Base-by-base conservation (phyloP, 2,888 invertebrate genomes). In the Amphipoea lucens region DNA sequence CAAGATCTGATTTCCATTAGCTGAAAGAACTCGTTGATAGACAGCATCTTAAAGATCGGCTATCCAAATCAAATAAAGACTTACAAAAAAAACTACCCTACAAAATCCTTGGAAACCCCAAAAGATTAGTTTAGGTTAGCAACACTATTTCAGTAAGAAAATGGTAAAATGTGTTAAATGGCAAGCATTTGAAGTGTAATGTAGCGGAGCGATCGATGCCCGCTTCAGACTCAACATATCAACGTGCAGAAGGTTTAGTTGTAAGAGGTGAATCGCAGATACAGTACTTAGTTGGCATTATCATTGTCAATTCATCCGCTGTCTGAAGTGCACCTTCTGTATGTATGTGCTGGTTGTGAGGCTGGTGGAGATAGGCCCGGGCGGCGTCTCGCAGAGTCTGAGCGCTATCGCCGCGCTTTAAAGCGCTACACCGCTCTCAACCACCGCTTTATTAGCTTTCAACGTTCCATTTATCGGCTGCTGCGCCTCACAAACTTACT, bases 371-470 rank as follows among this genome's bases (percentile, higher is more conserved):
- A 48, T 62, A 74, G 78, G 73, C 72, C 65, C 77, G 45, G 45
- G 11, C 45, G 45, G 79, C 62, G 57, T n/a, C 78, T 82, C 72
- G 77, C 65, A 71, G 45, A 29, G 73, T 40, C 65, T 42, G 68
- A 48, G 54, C 68, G 62, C 60, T 77, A 66, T 79, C 63, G 67
- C 75, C 40, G 42, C 66, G 57, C 69, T 69, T 36, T 63, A 51
- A 57, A 36, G 71, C 76, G 68, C 82, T 66, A 40, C 54, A 51
- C 4, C 74, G 57, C 69, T 69, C 69, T 73, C 75, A 62, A 73
- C 71, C 78, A 36, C 78, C 79, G 66, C 79, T 75, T 84, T 83
- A 84, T 83, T 83, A 84, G 84, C 80, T 84, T 83, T 76, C 76
- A 83, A 48, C 69, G 69, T 79, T 65, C 75, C 57, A 70, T 84